These are phyloP conservation scores for Drosophila baimaii DNA, from an alignment of 1,140 invertebrate species.

Conservation along the genomic window DNA sequence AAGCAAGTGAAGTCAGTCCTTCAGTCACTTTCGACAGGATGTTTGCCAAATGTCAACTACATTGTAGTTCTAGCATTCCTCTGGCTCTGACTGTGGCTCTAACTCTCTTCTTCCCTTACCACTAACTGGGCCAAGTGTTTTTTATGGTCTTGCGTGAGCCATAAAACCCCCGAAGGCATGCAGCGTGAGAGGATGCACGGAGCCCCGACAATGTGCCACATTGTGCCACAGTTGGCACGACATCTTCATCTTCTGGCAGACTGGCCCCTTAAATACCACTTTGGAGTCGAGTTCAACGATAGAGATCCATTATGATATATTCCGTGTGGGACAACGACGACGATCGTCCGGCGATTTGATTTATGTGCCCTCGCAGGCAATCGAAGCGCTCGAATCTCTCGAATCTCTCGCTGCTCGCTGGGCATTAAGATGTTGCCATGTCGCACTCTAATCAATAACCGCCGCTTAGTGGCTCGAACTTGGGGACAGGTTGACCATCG, in stretches of 20 bases:
- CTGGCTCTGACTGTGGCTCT: constrained; percentile 11
- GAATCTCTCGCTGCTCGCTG: constrained; percentile 6
- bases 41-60: constrained; percentile 10
- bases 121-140: constrained; percentile 29
- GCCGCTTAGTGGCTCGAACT: constrained; percentile 44
- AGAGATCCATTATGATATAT: constrained; percentile 12
- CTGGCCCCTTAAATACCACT: not conserved
- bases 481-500: constrained; percentile 72
- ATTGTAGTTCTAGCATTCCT: constrained; percentile 17
- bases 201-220: constrained; percentile 41
- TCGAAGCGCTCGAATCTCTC: not conserved
- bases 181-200: constrained; percentile 35
- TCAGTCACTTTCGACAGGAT: constrained; percentile 17
- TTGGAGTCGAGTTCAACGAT: not conserved
- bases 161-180: constrained; percentile 37
- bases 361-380: constrained; percentile 26
- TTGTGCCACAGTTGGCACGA: constrained; percentile 38
- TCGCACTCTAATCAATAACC: constrained; percentile 63
- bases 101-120: not conserved
- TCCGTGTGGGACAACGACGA: too few relatives aligned
- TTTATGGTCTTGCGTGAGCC: constrained; percentile 48
- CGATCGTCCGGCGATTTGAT: constrained; percentile 24
- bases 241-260: not conserved
- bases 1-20: constrained; percentile 1
- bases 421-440: constrained; percentile 45